These are phyloP conservation scores for Probosciger aterrimus DNA, from an alignment of 2,113 vertebrate genomes.

Conservation along the genomic window DNA sequence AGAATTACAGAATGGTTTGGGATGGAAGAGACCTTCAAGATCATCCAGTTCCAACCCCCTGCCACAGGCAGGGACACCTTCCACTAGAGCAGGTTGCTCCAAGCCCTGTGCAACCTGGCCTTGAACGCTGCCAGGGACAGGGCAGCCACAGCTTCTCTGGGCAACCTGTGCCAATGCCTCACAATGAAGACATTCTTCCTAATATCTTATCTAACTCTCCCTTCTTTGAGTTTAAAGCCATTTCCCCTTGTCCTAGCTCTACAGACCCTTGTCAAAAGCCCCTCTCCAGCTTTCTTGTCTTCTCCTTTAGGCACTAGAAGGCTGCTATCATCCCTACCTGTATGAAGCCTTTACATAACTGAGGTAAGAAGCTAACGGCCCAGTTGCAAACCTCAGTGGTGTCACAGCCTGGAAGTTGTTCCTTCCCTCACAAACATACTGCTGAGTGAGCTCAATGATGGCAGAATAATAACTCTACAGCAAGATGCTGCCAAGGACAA, in stretches of 20 bases:
- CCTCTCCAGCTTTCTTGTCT: neutral
- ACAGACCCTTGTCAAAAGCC: neutral
- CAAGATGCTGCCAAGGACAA: neutral
- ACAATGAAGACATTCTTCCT: rapidly evolving
- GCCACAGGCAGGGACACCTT: neutral
- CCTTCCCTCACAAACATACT: neutral
- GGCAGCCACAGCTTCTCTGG: neutral
- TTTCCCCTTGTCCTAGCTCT: neutral
- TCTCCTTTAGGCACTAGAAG: neutral
- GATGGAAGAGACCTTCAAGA: rapidly evolving
- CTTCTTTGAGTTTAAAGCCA: neutral
- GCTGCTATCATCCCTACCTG: neutral
- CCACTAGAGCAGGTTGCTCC: rapidly evolving
- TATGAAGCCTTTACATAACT: neutral
- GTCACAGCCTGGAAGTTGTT: neutral
- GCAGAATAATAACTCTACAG: neutral
- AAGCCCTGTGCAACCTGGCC: neutral
- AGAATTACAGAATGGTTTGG: neutral
- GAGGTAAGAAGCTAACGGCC: neutral
- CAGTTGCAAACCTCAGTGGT: neutral
- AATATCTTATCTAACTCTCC: no score
- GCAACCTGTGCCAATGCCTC: neutral
- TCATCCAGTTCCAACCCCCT: rapidly evolving
- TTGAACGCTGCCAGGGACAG: neutral
- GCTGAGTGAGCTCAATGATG: neutral